Conservation (phyloP, 2,888 invertebrate species). For the Protonemura montana region DNA sequence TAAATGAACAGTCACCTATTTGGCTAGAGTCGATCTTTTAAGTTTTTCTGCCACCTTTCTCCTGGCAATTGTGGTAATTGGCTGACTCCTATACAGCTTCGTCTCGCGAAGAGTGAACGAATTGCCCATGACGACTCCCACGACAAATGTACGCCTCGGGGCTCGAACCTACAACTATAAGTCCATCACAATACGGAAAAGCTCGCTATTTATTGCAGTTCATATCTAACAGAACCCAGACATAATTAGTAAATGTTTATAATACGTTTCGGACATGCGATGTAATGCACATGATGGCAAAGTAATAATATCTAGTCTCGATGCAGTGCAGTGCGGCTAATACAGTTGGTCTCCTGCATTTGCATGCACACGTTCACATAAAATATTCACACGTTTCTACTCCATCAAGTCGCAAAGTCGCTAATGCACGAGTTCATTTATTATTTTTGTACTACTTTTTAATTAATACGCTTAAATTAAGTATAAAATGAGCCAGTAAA, state of each 20-base stretch:
- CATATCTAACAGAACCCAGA: background rate
- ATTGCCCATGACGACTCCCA: background rate
- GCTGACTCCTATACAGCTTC: background rate
- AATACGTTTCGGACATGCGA: background rate
- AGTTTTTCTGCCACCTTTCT: background rate
- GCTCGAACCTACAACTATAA: background rate
- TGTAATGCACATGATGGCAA: background rate
- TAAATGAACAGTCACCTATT: background rate
- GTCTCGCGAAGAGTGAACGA: background rate
- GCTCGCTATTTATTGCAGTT: background rate
- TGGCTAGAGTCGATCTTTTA: background rate
- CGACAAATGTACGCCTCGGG: background rate
- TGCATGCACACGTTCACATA: background rate
- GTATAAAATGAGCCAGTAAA: background rate
- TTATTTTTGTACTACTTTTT: conserved; percentile 12
- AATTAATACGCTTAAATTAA: conserved; percentile 12
- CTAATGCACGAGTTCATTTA: background rate
- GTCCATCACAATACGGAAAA: background rate
- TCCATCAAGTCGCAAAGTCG: background rate
- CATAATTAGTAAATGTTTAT: conserved; percentile 7
- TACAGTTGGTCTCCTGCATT: background rate
- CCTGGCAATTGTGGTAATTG: background rate
- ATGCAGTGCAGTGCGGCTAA: background rate
- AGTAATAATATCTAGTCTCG: background rate
- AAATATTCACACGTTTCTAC: background rate